A percentile compares a stretch with the other conserved stretches of the same genome.
Conservation (phyloP, 1,140 invertebrate genomes). For the Paracyclopina nana region DNA sequence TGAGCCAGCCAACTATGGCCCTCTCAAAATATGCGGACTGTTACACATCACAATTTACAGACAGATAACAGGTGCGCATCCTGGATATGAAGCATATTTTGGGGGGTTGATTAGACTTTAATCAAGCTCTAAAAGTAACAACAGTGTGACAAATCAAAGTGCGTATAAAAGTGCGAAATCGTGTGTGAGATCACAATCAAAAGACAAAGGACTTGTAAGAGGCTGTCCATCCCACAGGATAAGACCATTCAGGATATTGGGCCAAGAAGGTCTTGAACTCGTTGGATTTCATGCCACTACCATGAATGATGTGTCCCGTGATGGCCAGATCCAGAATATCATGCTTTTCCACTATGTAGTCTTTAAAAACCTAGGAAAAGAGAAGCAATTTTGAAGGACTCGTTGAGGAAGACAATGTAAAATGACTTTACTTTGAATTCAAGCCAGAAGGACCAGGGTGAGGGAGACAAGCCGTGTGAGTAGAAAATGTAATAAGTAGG, state of each 20-base stretch:
- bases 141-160: too few relatives aligned
- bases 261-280: constrained; percentile 13
- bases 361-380: background rate
- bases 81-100: too few relatives aligned
- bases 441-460: constrained; percentile 20
- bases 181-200: constrained; percentile 12
- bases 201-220: constrained; percentile 16
- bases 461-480: constrained; percentile 19
- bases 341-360: background rate
- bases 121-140: too few relatives aligned
- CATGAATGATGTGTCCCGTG: constrained; percentile 24
- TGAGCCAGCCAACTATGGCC: too few relatives aligned
- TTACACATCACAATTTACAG: too few relatives aligned
- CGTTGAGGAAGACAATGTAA: background rate
- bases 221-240: constrained; percentile 14
- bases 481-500: constrained; percentile 22
- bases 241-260: constrained; percentile 18
- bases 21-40: too few relatives aligned
- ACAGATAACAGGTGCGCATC: too few relatives aligned
- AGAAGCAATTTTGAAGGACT: background rate
- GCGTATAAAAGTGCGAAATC: too few relatives aligned
- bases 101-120: too few relatives aligned
- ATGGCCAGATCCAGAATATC: constrained; percentile 13
- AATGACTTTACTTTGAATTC: constrained; percentile 19
- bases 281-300: constrained; percentile 19